A percentile compares a stretch with the other conserved stretches of the same genome.
Conservation (phyloP, 2,797 vertebrate species). For the Lepilemur ruficaudatus region DNA sequence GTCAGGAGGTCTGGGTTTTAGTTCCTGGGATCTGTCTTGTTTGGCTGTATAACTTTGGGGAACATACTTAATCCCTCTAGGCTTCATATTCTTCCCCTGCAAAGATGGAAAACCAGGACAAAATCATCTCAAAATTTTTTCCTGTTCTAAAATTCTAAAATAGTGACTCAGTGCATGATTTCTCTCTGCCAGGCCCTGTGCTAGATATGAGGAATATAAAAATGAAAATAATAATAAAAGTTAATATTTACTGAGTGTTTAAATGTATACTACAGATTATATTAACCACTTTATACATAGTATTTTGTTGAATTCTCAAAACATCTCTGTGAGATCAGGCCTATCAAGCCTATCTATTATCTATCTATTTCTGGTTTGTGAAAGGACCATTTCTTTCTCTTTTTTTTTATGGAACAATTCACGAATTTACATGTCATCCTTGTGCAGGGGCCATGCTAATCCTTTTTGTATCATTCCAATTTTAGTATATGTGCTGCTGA, state of each 20-base stretch:
- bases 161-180: background rate
- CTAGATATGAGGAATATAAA: background rate
- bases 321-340: background rate
- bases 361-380: background rate
- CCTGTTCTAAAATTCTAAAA: constrained; percentile 43
- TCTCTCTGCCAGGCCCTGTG: background rate
- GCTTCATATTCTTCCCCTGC: constrained; percentile 43
- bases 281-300: background rate
- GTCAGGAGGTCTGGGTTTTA: background rate
- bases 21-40: background rate
- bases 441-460: no score
- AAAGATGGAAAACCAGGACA: constrained; percentile 29
- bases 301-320: constrained; percentile 44
- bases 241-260: constrained; percentile 4
- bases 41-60: background rate
- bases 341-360: background rate
- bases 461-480: no score
- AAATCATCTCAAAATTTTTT: constrained; percentile 49
- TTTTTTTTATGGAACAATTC: no score
- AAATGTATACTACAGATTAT: background rate
- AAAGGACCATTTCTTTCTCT: background rate
- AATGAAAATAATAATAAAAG: background rate
- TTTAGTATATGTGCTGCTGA: no score
- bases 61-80: background rate
- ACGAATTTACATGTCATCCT: no score